phyloP scores from a whole-genome alignment of 2,797 vertebrate species.

The Sebastes trivittatus region DNA sequence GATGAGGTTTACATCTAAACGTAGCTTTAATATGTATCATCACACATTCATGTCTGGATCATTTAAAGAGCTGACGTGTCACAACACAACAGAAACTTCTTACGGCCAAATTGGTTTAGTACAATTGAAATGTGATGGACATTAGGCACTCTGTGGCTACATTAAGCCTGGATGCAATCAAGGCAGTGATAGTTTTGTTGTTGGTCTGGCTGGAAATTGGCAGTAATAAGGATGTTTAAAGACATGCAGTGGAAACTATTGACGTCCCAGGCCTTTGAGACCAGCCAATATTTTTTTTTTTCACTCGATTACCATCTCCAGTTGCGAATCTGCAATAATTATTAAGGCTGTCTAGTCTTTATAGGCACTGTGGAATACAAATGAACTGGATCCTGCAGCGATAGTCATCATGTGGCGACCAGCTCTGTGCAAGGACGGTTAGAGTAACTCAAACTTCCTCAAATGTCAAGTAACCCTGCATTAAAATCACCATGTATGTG shows the following conservation, averaged over 20 bases:
- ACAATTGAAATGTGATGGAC: slow-evolving; percentile 36
- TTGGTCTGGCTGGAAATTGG: slow-evolving; percentile 47
- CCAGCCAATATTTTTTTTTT: slow-evolving; percentile 39
- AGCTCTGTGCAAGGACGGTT: not conserved
- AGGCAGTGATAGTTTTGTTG: slow-evolving; percentile 35
- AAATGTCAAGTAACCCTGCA: slow-evolving; percentile 36
- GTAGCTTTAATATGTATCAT: not conserved
- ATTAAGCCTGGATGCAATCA: slow-evolving; percentile 43
- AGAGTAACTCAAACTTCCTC: slow-evolving; percentile 9
- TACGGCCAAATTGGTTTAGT: not conserved
- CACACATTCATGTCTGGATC: not conserved
- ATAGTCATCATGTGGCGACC: not conserved
- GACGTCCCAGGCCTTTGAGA: slow-evolving; percentile 52
- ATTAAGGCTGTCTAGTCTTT: slow-evolving; percentile 55
- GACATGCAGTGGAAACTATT: slow-evolving; percentile 60
- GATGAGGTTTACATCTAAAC: not conserved
- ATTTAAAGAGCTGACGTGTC: not conserved
- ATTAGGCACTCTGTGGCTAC: slow-evolving; percentile 3
- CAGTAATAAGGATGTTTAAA: slow-evolving; percentile 65
- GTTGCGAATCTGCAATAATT: slow-evolving; percentile 60
- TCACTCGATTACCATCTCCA: slow-evolving; percentile 44
- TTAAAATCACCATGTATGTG: slow-evolving; percentile 11
- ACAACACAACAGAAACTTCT: not conserved
- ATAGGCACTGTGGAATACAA: slow-evolving; percentile 55
- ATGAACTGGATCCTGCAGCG: slow-evolving; percentile 19